Percentiles rank a stretch among this genome's conserved stretches.
These are phyloP conservation scores for Ceratina australensis DNA, from an alignment of 1,140 invertebrate species.

Conservation along the genomic window DNA sequence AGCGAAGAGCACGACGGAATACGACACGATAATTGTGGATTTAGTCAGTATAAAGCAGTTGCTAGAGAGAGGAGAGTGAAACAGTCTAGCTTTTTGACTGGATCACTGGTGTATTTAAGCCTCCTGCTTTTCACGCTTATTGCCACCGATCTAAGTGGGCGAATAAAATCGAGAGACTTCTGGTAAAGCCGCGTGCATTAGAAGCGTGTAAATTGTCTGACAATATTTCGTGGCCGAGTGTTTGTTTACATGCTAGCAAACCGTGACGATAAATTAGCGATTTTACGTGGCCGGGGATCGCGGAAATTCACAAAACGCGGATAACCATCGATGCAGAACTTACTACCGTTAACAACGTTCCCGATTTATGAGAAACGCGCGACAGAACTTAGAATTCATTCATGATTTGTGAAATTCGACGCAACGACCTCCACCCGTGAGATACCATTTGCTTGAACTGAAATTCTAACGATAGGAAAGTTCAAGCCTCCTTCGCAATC, in stretches of 20 bases:
- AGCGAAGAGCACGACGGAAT: neutral
- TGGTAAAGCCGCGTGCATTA: neutral
- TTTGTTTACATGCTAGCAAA: conserved; percentile 78
- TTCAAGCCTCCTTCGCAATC: conserved; percentile 30
- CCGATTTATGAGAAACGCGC: conserved; percentile 68
- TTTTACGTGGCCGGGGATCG: conserved; percentile 22
- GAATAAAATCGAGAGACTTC: neutral
- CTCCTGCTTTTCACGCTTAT: neutral
- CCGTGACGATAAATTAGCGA: conserved; percentile 44
- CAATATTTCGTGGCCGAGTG: conserved; percentile 60
- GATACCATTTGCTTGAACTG: conserved; percentile 79
- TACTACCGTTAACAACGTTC: conserved; percentile 65
- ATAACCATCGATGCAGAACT: conserved; percentile 54
- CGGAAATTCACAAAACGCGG: conserved; percentile 24
- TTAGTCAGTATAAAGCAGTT: neutral
- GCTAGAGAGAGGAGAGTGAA: neutral
- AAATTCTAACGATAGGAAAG: conserved; percentile 29
- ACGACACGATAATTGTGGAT: neutral
- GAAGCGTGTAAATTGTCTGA: conserved; percentile 35
- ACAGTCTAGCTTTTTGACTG: neutral
- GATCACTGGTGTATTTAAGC: no score
- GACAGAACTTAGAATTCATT: conserved; percentile 75
- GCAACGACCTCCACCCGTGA: conserved; percentile 77
- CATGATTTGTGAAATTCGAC: conserved; percentile 77
- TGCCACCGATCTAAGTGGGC: neutral